phyloP scores from a whole-genome alignment of 2,888 invertebrate species.

The Drosophila rubida region DNA sequence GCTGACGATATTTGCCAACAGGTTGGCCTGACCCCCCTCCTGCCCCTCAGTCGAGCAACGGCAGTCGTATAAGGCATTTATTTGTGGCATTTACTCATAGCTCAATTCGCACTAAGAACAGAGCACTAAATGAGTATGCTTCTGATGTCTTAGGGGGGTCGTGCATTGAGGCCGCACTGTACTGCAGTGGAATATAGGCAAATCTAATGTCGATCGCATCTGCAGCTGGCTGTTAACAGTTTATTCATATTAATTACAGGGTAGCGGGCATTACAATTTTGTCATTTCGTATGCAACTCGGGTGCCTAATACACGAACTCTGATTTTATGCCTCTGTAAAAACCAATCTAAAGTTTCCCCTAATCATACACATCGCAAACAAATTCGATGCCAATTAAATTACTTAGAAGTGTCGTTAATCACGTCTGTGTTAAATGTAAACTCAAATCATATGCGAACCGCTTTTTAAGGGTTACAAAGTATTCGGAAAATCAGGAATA shows the following conservation, averaged over 20 bases:
- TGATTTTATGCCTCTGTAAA: not conserved
- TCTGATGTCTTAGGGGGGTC: not conserved
- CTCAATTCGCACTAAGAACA: constrained; percentile 19
- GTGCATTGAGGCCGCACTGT: constrained; percentile 30
- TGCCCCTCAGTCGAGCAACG: constrained; percentile 14
- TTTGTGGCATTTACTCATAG: constrained; percentile 16
- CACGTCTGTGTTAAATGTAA: no score
- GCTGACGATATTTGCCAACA: constrained; percentile 38
- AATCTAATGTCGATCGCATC: constrained; percentile 37
- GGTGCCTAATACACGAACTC: not conserved
- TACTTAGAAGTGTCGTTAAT: not conserved
- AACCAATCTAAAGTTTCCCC: not conserved
- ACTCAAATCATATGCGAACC: no score
- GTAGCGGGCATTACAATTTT: not conserved
- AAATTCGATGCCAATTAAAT: not conserved
- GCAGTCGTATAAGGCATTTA: constrained; percentile 15
- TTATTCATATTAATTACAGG: constrained; percentile 5
- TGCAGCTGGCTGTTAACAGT: constrained; percentile 46
- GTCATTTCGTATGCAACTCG: not conserved
- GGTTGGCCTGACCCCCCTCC: constrained; percentile 19
- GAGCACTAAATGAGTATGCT: not conserved
- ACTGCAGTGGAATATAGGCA: constrained; percentile 8
- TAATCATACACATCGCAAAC: not conserved
- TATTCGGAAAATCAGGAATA: no score
- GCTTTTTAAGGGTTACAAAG: no score